Evolutionary conservation across 2,888 invertebrate genomes (phyloP).

Genomic region (Psylliodes chrysocephalus): DNA sequence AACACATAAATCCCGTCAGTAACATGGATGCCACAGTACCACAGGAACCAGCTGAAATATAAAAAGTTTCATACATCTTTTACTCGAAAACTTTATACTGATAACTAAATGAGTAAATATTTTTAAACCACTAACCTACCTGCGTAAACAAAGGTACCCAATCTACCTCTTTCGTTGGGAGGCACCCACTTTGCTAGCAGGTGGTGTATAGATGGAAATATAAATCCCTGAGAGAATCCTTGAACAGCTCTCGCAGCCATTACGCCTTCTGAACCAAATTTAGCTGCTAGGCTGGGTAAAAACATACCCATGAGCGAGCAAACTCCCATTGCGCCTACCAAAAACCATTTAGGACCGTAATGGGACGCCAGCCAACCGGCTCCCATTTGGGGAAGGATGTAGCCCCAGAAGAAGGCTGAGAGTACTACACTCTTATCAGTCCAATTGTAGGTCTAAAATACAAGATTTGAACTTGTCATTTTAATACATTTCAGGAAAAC

Average conservation of each 20-base stretch:
- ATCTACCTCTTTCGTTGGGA: slow-evolving; percentile 73
- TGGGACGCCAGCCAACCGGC: slow-evolving; percentile 77
- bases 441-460: slow-evolving; percentile 64
- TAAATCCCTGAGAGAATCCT: slow-evolving; percentile 80
- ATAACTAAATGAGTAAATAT: background rate
- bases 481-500: no score
- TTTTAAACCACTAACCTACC: slow-evolving; percentile 52
- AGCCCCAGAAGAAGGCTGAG: slow-evolving; percentile 86
- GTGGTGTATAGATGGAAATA: slow-evolving; percentile 78
- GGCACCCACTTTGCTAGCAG: slow-evolving; percentile 83
- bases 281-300: slow-evolving; percentile 75
- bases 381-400: slow-evolving; percentile 77
- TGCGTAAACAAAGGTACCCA: slow-evolving; percentile 76
- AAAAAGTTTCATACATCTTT: no score
- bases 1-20: slow-evolving; percentile 77
- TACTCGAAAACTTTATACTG: no score
- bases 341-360: slow-evolving; percentile 79
- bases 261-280: slow-evolving; percentile 72
- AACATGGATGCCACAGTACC: slow-evolving; percentile 57
- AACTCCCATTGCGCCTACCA: slow-evolving; percentile 68
- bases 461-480: no score
- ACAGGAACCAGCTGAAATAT: slow-evolving; percentile 24
- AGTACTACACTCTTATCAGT: slow-evolving; percentile 68
- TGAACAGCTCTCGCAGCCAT: slow-evolving; percentile 75
- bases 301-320: slow-evolving; percentile 75